phyloP scores from a whole-genome alignment of 2,888 invertebrate genomes.

The Lamellibrachia satsuma region DNA sequence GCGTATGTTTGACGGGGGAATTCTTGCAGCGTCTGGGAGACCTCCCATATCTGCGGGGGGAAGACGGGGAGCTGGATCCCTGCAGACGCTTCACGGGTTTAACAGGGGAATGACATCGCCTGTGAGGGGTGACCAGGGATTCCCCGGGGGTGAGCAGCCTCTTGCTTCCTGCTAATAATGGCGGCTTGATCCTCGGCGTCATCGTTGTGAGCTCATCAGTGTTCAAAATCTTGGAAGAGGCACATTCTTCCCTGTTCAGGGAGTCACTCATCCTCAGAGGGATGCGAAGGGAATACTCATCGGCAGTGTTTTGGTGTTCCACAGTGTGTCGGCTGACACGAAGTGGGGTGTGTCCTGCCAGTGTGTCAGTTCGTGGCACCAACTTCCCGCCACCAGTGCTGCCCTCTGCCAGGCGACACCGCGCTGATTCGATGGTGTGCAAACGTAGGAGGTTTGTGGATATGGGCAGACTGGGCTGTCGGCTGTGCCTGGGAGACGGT shows the following conservation, averaged over 20 bases:
- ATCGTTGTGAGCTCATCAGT: neutral
- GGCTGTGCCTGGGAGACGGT: neutral
- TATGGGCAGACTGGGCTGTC: slow-evolving; percentile 45
- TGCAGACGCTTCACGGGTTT: slow-evolving; percentile 55
- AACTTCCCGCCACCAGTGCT: neutral
- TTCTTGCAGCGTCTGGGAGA: neutral
- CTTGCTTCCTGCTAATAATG: slow-evolving; percentile 36
- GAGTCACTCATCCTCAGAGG: slow-evolving; percentile 31
- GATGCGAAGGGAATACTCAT: neutral
- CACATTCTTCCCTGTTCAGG: neutral
- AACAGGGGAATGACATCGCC: slow-evolving; percentile 47
- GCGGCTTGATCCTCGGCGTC: slow-evolving; percentile 41
- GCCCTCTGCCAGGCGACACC: neutral
- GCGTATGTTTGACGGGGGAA: neutral
- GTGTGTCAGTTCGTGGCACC: neutral
- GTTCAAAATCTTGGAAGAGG: slow-evolving; percentile 13
- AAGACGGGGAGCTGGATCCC: slow-evolving; percentile 33
- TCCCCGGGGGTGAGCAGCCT: neutral
- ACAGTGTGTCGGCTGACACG: neutral
- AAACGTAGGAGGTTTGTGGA: slow-evolving; percentile 51
- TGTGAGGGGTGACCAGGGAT: slow-evolving; percentile 27
- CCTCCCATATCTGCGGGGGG: slow-evolving; percentile 29
- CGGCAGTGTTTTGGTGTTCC: neutral
- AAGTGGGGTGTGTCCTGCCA: slow-evolving; percentile 28
- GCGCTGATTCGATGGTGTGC: slow-evolving; percentile 27